Conservation (phyloP, 1,140 invertebrate genomes). For the Leucophenga varia region DNA sequence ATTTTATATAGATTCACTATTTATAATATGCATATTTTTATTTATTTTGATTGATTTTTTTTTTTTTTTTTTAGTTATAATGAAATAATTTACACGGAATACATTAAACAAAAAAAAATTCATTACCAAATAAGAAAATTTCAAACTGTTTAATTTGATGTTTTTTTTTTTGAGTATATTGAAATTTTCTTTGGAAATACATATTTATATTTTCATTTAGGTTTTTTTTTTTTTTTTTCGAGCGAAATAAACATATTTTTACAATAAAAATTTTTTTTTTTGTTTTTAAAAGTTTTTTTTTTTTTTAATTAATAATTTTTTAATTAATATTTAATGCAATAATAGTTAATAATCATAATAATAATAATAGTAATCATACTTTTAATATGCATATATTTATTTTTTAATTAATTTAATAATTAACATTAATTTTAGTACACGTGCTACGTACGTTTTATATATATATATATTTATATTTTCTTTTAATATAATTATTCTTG, state of each 20-base stretch:
- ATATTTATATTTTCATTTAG: too few relatives aligned
- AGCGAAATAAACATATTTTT: too few relatives aligned
- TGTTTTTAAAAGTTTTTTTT: neutral
- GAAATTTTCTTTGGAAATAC: too few relatives aligned
- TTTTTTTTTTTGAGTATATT: constrained; percentile 16
- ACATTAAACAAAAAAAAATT: constrained; percentile 17
- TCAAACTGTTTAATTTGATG: constrained; percentile 23
- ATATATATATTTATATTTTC: constrained; percentile 16
- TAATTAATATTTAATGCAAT: constrained; percentile 24
- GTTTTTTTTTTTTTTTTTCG: too few relatives aligned
- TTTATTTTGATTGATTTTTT: constrained; percentile 34
- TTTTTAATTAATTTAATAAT: too few relatives aligned
- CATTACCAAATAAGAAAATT: constrained; percentile 6
- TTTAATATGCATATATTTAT: constrained; percentile 10
- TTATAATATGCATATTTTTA: constrained; percentile 18
- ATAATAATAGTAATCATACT: constrained; percentile 40
- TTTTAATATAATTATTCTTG: too few relatives aligned
- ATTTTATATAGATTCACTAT: constrained; percentile 45
- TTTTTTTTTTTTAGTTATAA: constrained; percentile 27
- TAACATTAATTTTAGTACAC: too few relatives aligned
- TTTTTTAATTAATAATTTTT: constrained; percentile 37
- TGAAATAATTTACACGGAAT: constrained; percentile 53
- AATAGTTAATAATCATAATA: constrained; percentile 21
- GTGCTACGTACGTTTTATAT: too few relatives aligned
- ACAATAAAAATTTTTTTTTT: too few relatives aligned